These are phyloP conservation scores for Gambelia wislizenii DNA, from an alignment of 2,797 vertebrate species.

Conservation along the genomic window DNA sequence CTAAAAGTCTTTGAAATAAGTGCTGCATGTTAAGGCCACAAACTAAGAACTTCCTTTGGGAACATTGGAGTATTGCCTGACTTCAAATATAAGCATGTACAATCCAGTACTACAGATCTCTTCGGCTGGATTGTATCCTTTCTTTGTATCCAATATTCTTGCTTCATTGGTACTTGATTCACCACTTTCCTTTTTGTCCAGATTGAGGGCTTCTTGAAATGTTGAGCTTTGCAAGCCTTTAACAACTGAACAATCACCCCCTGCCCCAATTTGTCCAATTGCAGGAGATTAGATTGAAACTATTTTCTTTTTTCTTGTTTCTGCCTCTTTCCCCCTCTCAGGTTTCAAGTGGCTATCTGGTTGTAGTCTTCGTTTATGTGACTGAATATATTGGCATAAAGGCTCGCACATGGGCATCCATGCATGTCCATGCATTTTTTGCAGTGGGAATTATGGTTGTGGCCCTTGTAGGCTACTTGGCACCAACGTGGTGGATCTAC, in stretches of 20 bases:
- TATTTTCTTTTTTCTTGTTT: conserved; percentile 19
- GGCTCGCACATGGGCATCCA: conserved; percentile 92
- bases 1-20: background rate
- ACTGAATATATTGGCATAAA: conserved; percentile 93
- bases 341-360: conserved; percentile 93
- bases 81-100: background rate
- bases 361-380: conserved; percentile 95
- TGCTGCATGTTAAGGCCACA: background rate
- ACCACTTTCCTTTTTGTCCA: background rate
- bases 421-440: conserved; percentile 94
- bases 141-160: background rate
- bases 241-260: conserved; percentile 17
- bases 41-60: background rate
- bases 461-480: conserved; percentile 89
- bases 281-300: conserved; percentile 37
- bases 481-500: conserved; percentile 93
- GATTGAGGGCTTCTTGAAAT: background rate
- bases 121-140: background rate
- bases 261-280: conserved; percentile 32
- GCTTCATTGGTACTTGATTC: background rate
- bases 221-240: rapidly evolving
- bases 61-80: background rate
- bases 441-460: conserved; percentile 91
- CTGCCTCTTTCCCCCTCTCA: conserved; percentile 68
- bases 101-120: background rate